Evolutionary conservation across 2,888 invertebrate species (phyloP).

Genomic region (Sesia apiformis): DNA sequence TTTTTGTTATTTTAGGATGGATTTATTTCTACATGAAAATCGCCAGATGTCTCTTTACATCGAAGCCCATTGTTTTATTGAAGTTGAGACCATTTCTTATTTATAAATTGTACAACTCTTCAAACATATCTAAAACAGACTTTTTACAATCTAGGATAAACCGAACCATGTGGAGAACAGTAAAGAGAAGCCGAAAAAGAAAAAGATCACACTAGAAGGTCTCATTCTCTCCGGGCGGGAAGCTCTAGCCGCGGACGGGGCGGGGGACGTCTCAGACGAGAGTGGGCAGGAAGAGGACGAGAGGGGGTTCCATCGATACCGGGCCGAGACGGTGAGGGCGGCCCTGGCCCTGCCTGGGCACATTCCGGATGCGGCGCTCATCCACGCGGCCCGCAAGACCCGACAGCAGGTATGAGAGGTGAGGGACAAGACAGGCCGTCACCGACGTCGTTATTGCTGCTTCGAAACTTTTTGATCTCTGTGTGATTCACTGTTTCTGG

Average conservation of each 20-base stretch:
- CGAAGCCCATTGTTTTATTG: too few relatives aligned
- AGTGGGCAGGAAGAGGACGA: constrained; percentile 72
- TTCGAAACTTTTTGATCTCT: too few relatives aligned
- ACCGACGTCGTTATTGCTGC: constrained; percentile 6
- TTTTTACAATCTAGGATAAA: constrained; percentile 30
- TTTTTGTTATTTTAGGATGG: too few relatives aligned
- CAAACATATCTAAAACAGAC: neutral
- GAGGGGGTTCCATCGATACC: constrained; percentile 64
- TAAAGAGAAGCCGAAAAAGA: constrained; percentile 29
- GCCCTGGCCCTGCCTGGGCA: constrained; percentile 87
- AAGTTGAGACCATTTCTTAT: too few relatives aligned
- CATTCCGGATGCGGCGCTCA: constrained; percentile 98
- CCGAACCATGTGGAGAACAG: constrained; percentile 19
- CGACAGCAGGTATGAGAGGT: constrained; percentile 88
- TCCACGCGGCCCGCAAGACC: constrained; percentile 96
- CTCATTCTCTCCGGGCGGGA: constrained; percentile 86
- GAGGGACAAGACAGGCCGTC: constrained; percentile 78
- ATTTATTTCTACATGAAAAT: too few relatives aligned
- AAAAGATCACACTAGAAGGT: constrained; percentile 65
- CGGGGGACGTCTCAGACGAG: constrained; percentile 70
- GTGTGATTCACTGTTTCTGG: too few relatives aligned
- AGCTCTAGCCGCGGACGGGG: constrained; percentile 86
- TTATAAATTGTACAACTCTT: too few relatives aligned
- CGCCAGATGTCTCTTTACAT: too few relatives aligned
- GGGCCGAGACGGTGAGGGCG: constrained; percentile 82